Base-by-base conservation (phyloP, 53 echinoderm and acorn worm species). In the Crossaster papposus region DNA sequence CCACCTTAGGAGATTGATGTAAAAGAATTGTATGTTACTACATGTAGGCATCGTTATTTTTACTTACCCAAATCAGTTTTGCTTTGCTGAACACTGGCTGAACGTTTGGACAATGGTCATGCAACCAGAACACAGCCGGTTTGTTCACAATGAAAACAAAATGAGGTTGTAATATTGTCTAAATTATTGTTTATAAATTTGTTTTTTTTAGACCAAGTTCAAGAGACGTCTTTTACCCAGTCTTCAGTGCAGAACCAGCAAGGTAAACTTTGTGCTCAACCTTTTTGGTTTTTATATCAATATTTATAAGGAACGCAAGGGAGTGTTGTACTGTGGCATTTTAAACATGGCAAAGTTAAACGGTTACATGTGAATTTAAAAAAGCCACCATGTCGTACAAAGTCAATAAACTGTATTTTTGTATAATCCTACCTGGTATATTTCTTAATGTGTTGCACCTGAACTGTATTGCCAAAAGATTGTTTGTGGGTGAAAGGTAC, bases 201-300 rank as follows among this genome's bases (percentile, higher is more conserved):
- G 23, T 44, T 83, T 68, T 83, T 68, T 2, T 15, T 53, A 87
- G 87, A 87, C 6, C 37, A 76, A 15, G 77, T 76, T 28, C 87
- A 87, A 23, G 87, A 87, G 87, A 87, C 87, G 33, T 52, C 85
- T 62, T 87, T 87, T 58, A 87, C 62, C 63, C 87, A 87, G 26
- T 77, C 87, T 0, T 53, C 87, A 12, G 87, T 87, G 37, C 87
- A 87, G 77, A 87, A 87, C 77, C 87, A 87, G 51, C 87, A 87
- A 87, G 87, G 87, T 87, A 76, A 36, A 77, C 51, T 1, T 65
- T 10, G 1, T 65, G 24, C 22, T n/a, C n/a, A n/a, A 12, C 15
- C 3, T 58, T 68, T 23, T 74, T 33, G 7, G 3, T 5, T 0
- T 5, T 36, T 74, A 34, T 44, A 44, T 44, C 44, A 26, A 68